A percentile compares a stretch with the other conserved stretches of the same genome.
Evolutionary conservation across 2,797 vertebrate species (phyloP).

Genomic region (Sebastes itinus): DNA sequence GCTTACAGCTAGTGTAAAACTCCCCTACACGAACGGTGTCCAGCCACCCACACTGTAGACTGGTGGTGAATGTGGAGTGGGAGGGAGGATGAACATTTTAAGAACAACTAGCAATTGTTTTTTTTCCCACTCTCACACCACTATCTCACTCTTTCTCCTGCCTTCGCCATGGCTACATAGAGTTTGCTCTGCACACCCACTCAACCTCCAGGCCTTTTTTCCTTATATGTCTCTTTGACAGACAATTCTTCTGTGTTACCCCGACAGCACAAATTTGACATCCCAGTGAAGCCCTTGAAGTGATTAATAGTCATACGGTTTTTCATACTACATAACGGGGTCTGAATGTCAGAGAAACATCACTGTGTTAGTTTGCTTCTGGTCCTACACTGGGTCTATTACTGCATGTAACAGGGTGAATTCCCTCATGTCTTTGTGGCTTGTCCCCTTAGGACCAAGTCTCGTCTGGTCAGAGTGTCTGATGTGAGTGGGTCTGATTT

Average conservation of each 20-base stretch:
- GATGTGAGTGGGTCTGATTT: slow-evolving; percentile 26
- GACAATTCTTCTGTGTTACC: slow-evolving; percentile 7
- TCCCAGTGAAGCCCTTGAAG: not conserved
- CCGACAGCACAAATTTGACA: slow-evolving; percentile 15
- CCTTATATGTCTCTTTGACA: slow-evolving; percentile 14
- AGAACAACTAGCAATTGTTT: slow-evolving; percentile 39
- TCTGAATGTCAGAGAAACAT: slow-evolving; percentile 30
- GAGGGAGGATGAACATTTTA: slow-evolving; percentile 50
- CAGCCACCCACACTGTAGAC: slow-evolving; percentile 60
- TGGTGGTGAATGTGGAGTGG: slow-evolving; percentile 40
- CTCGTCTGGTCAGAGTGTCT: slow-evolving; percentile 30
- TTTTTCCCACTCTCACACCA: not conserved
- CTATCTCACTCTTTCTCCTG: slow-evolving; percentile 29
- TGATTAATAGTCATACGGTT: not conserved
- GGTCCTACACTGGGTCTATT: slow-evolving; percentile 1
- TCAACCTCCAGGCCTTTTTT: slow-evolving; percentile 3
- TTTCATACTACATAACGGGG: not conserved
- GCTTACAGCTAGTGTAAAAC: slow-evolving; percentile 45
- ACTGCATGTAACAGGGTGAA: slow-evolving; percentile 16
- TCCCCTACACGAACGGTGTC: slow-evolving; percentile 44
- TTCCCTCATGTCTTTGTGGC: slow-evolving; percentile 11
- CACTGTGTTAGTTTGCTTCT: slow-evolving; percentile 20
- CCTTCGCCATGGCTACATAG: slow-evolving; percentile 17
- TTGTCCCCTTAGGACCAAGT: slow-evolving; percentile 20
- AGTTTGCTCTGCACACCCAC: slow-evolving; percentile 39